Evolutionary conservation across 2,797 vertebrate genomes (phyloP), one percentile per base, ranked within the genome.

Genomic region (Crocidura indochinensis): DNA sequence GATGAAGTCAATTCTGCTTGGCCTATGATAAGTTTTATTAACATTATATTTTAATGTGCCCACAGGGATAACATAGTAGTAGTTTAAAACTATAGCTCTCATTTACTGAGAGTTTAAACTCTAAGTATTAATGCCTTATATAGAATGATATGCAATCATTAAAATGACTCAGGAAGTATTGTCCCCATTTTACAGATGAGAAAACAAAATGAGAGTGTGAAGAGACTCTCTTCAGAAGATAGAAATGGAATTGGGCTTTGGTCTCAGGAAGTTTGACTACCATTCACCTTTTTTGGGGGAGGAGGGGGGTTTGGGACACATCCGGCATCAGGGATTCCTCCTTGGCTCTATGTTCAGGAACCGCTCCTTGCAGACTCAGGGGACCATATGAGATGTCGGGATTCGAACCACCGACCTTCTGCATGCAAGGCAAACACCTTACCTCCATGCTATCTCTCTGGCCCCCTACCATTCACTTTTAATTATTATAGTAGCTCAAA

Each of bases 71-170:
- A 9, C 10, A 1, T 82, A 89, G 31, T 73, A 86, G 60, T 24
- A 74, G 20, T 22, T 82, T 78, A 78, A 78, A 90, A 78, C 68
- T 31, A 86, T 8, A 78, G 20, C 51, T 74, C 46, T 64, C 44
- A 68, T 69, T 74, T 87, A 82, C 26, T 29, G 82, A 92, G 27
- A 5, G 6, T 24, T 10, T n/a, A 69, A 0, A 78, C n/a, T 31
- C 83, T 56, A 51, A 19, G 8, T 51, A 51, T 51, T 15, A 67
- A 62, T 60, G 12, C 10, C 29, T 73, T 69, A 4, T 64, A 17
- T 24, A 51, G 17, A 88, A 69, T 47, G 67, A 8, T n/a, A 69
- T 22, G 10, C 22, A 67, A 14, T 26, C 26, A 17, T 74, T 69
- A 60, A 4, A 73, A 68, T 64, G 22, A 38, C 5, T 5, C 38